Evolutionary conservation across 2,888 invertebrate species (phyloP).

Genomic region (Habrosyne pyritoides): DNA sequence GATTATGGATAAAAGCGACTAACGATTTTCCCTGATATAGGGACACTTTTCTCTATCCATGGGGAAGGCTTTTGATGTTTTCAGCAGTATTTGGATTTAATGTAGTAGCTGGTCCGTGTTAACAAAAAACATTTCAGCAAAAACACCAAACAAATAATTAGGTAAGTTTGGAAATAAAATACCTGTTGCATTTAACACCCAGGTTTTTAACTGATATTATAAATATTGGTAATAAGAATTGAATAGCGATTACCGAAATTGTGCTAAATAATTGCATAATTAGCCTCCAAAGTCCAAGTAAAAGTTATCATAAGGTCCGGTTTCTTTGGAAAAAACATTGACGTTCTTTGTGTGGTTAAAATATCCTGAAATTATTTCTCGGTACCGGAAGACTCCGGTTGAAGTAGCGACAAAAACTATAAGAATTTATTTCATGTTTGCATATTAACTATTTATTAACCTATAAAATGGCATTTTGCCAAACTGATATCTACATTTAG

Average conservation of each 20-base stretch:
- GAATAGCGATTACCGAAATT: not conserved
- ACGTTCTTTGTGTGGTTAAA: constrained; percentile 3
- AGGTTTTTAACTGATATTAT: not conserved
- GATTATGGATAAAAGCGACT: too few relatives aligned
- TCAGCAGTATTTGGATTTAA: too few relatives aligned
- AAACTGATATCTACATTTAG: too few relatives aligned
- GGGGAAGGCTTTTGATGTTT: too few relatives aligned
- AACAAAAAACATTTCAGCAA: too few relatives aligned
- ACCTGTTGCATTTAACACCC: not conserved
- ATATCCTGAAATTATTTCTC: constrained; percentile 6
- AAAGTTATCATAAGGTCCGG: constrained; percentile 8
- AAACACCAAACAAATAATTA: not conserved
- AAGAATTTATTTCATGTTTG: not conserved
- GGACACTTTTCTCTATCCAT: too few relatives aligned
- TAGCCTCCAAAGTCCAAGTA: constrained; percentile 8
- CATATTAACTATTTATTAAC: too few relatives aligned
- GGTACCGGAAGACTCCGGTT: not conserved
- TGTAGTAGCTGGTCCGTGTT: too few relatives aligned
- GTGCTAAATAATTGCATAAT: constrained; percentile 6
- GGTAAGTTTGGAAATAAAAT: not conserved
- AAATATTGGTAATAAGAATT: not conserved
- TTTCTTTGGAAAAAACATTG: constrained; percentile 3
- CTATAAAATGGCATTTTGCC: too few relatives aligned
- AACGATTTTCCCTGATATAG: too few relatives aligned
- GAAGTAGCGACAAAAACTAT: not conserved